Conservation (phyloP, 53 echinoderm and acorn worm genomes). For the Crossaster papposus region DNA sequence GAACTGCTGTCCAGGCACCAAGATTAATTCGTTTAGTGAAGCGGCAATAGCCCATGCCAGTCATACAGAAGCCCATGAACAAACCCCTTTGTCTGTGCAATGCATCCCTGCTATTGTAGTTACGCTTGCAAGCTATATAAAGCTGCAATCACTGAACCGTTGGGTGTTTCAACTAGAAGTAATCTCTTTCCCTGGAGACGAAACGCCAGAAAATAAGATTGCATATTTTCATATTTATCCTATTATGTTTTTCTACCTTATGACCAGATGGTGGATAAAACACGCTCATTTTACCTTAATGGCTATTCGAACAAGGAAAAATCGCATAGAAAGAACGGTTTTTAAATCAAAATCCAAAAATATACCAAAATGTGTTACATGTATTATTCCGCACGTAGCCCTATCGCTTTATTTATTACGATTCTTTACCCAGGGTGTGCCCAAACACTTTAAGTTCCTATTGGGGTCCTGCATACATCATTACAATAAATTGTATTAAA, state of each 20-base stretch:
- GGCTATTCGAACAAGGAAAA: too few species aligned
- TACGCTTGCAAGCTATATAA: background rate
- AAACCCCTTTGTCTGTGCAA: background rate
- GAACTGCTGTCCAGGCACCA: background rate
- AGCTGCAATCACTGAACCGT: background rate
- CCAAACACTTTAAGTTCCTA: too few species aligned
- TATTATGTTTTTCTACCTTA: too few species aligned
- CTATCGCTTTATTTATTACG: too few species aligned
- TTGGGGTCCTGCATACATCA: too few species aligned
- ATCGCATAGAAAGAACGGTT: too few species aligned
- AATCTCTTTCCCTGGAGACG: background rate
- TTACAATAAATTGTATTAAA: too few species aligned
- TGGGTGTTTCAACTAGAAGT: background rate
- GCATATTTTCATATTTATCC: too few species aligned
- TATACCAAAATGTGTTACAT: background rate
- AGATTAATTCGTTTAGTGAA: constrained; percentile 22
- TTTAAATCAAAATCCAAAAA: background rate
- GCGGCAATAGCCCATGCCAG: background rate
- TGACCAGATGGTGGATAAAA: too few species aligned
- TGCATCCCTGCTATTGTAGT: background rate
- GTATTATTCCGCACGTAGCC: background rate
- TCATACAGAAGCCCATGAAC: background rate
- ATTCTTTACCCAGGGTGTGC: too few species aligned
- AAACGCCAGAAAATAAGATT: too few species aligned
- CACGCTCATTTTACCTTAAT: too few species aligned